Conservation (phyloP, 2,888 invertebrate species). For the Plebejus melissa region DNA sequence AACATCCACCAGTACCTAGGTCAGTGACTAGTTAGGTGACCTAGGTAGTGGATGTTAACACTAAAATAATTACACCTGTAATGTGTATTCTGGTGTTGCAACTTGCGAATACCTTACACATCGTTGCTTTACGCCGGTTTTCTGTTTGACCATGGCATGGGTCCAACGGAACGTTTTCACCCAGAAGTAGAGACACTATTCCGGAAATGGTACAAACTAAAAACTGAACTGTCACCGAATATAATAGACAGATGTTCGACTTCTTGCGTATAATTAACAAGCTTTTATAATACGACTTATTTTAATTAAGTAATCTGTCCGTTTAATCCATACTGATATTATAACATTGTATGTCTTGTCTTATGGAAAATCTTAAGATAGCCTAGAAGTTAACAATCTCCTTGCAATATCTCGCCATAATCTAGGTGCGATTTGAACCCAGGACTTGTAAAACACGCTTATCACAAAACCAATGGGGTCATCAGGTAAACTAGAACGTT, state of each 20-base stretch:
- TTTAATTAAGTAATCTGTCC: background rate
- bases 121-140: too few species aligned
- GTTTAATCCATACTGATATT: too few species aligned
- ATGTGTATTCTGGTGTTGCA: too few species aligned
- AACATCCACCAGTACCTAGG: too few species aligned
- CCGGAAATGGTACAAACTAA: background rate
- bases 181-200: background rate
- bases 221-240: background rate
- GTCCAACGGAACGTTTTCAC: background rate
- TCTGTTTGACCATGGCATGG: too few species aligned
- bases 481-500: slow-evolving; percentile 7
- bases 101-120: too few species aligned
- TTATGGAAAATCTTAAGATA: background rate
- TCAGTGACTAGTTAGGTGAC: too few species aligned
- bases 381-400: background rate
- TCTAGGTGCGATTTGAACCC: background rate
- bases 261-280: background rate
- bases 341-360: background rate
- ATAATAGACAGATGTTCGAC: background rate
- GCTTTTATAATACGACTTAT: background rate
- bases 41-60: too few species aligned
- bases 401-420: background rate
- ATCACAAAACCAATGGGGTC: slow-evolving; percentile 15
- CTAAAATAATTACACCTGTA: too few species aligned
- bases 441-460: background rate